Base-by-base conservation (phyloP, 1,140 invertebrate genomes). In the Telenomus remus region DNA sequence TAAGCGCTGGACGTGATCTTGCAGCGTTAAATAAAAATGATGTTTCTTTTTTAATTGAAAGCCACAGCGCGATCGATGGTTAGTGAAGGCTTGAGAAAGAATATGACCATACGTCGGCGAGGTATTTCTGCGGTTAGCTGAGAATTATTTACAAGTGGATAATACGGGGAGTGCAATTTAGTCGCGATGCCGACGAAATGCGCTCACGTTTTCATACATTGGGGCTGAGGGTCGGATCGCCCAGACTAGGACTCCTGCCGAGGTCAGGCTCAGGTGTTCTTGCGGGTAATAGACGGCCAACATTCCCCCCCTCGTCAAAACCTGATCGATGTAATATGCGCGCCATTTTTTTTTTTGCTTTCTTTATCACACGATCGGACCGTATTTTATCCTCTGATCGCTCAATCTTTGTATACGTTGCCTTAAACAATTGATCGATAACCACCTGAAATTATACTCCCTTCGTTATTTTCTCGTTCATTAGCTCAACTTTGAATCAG, bases 281-380 rank as follows among this genome's bases (percentile, higher is more conserved):
- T 51, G 33, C 55, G 79, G 79, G 79, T 84, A 84, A 83, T 84
- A 80, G 79, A 79, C 82, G 60, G 55, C 2, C 50, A 78, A 83
- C 83, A 84, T 83, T n/a, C 79, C 72, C 80, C 56, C 81, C 53
- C 69, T 72, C 80, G 81, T 85, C 81, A 84, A 82, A 84, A 53
- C 66, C 78, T 87, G 84, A 86, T 87, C 84, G 82, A 87, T 86
- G 81, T 85, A 84, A 86, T 84, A 83, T 82, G 79, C 78, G 75
- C 76, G 63, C 69, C 12, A 19, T 33, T 27, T 56, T 37, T 47
- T 44, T 50, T 53, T 57, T 27, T 57, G 43, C 56, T 56, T 71
- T 44, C 68, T 64, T 33, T n/a, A 55, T 55, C 16, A 46, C 47
- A 64, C 59, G 46, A 65, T 71, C 37, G 37, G 57, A 35, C 50